Percentiles rank a stretch among this genome's conserved stretches.
Evolutionary conservation across 2,113 vertebrate species (phyloP).

Genomic region (Colinus virginianus): DNA sequence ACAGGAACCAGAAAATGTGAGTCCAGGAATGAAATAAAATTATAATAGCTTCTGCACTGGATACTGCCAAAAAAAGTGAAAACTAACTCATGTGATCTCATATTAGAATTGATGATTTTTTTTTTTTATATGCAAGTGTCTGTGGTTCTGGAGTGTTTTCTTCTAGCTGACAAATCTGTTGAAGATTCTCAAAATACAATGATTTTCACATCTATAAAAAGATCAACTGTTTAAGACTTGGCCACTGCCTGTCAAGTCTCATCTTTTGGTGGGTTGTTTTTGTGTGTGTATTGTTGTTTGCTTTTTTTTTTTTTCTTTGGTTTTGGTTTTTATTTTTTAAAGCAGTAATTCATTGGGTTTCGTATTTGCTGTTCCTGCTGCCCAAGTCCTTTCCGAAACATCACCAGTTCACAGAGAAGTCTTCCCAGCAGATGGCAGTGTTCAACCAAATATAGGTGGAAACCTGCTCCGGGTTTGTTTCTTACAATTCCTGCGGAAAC

Average conservation of each 20-base stretch:
- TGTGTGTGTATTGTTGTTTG: too few relatives aligned
- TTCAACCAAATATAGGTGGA: neutral
- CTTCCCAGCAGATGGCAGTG: constrained; percentile 73
- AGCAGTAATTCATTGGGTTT: neutral
- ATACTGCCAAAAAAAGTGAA: neutral
- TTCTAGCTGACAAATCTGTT: neutral
- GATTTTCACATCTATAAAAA: neutral
- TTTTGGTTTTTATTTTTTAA: neutral
- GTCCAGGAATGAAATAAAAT: neutral
- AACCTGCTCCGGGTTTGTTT: neutral
- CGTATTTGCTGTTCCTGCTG: neutral
- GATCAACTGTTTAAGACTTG: neutral
- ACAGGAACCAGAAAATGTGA: neutral
- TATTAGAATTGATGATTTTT: neutral
- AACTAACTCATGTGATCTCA: neutral
- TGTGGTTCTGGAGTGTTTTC: neutral
- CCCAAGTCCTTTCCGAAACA: neutral
- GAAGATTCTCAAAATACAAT: neutral
- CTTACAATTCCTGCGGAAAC: neutral
- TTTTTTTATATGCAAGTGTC: neutral
- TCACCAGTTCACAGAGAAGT: neutral
- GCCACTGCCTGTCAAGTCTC: rapidly evolving
- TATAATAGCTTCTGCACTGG: neutral
- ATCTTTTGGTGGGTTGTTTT: too few relatives aligned
- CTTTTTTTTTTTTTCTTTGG: too few relatives aligned